Percentiles rank a stretch among this genome's conserved stretches.
These are phyloP conservation scores for Bombus terrestris DNA, from an alignment of 1,140 invertebrate species.

Conservation along the genomic window DNA sequence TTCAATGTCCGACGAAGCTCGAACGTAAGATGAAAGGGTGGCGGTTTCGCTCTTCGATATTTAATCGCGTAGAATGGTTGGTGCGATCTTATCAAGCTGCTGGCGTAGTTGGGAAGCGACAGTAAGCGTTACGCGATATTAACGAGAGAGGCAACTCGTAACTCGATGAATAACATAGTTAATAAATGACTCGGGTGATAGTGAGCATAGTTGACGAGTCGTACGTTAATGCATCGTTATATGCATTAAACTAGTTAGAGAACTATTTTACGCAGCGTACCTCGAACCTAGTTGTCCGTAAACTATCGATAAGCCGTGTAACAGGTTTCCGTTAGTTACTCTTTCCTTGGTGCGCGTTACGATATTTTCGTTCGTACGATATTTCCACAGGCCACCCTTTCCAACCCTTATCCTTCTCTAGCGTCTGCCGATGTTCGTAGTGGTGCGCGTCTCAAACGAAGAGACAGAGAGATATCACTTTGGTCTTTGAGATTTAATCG, in stretches of 20 bases:
- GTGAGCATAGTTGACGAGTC: constrained; percentile 42
- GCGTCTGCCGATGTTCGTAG: background rate
- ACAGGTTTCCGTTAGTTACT: too few relatives aligned
- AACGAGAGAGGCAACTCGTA: constrained; percentile 37
- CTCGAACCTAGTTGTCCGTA: constrained; percentile 13
- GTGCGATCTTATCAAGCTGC: background rate
- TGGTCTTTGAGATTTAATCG: constrained; percentile 49
- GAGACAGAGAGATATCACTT: constrained; percentile 26
- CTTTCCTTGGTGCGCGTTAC: background rate
- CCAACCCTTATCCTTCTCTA: background rate
- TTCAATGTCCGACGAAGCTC: background rate
- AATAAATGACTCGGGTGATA: constrained; percentile 33
- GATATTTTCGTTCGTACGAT: constrained; percentile 7
- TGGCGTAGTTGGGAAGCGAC: background rate
- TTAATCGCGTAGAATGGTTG: constrained; percentile 19
- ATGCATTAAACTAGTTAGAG: constrained; percentile 42
- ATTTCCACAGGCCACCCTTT: background rate
- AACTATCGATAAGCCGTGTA: constrained; percentile 37
- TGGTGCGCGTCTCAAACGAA: background rate
- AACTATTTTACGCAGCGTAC: constrained; percentile 25
- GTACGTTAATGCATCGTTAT: constrained; percentile 37
- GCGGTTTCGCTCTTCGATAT: background rate
- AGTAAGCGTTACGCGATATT: constrained; percentile 30
- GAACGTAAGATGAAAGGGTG: background rate
- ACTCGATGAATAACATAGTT: constrained; percentile 42